These are phyloP conservation scores for Eurois occulta DNA, from an alignment of 2,888 invertebrate genomes.

Conservation along the genomic window DNA sequence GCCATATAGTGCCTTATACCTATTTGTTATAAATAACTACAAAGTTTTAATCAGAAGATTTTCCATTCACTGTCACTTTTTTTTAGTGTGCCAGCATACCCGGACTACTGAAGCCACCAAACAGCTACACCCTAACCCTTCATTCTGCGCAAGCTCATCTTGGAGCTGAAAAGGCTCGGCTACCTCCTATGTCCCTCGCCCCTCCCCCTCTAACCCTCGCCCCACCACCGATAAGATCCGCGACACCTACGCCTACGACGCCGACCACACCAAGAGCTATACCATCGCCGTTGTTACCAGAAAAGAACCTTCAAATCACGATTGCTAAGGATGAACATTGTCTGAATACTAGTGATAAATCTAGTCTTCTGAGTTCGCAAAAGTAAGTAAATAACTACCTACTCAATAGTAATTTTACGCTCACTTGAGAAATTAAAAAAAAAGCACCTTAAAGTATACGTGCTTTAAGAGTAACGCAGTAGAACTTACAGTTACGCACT, in stretches of 20 bases:
- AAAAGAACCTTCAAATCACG: conserved; percentile 85
- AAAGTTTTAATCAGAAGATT: too few relatives aligned
- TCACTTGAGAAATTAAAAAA: neutral
- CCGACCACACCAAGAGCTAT: conserved; percentile 83
- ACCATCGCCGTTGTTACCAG: conserved; percentile 83
- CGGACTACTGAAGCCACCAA: conserved; percentile 93
- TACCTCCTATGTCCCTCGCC: conserved; percentile 83
- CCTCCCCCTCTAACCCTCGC: conserved; percentile 79
- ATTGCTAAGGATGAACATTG: conserved; percentile 86
- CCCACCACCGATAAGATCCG: conserved; percentile 78
- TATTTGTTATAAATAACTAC: neutral
- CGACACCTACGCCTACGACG: conserved; percentile 79
- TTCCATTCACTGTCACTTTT: neutral
- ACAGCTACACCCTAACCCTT: conserved; percentile 88
- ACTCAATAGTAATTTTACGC: neutral
- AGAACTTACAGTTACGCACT: too few relatives aligned
- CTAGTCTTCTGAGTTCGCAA: conserved; percentile 87
- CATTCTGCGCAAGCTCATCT: conserved; percentile 83
- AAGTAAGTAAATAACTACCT: conserved; percentile 78
- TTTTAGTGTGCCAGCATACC: conserved; percentile 91
- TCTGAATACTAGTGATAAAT: conserved; percentile 86
- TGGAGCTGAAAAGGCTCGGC: conserved; percentile 86
- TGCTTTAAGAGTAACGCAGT: neutral
- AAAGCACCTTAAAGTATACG: neutral
- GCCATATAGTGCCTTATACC: neutral